phyloP scores from a whole-genome alignment of 2,797 vertebrate genomes.

The Schizopygopsis pylzovi region DNA sequence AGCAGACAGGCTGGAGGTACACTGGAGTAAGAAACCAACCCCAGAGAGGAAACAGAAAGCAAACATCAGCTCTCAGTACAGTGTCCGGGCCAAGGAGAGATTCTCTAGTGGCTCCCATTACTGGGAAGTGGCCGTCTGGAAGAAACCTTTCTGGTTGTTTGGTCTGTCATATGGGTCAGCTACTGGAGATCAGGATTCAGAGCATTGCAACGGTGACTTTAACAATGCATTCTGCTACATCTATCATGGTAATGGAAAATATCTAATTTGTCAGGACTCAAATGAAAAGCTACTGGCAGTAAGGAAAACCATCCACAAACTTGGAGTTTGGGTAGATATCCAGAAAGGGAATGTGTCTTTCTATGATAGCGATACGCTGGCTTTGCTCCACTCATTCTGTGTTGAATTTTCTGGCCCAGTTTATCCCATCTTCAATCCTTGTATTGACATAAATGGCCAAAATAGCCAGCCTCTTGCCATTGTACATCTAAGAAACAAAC shows the following conservation, averaged over 20 bases:
- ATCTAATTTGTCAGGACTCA: conserved; percentile 73
- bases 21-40: conserved; percentile 70
- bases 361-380: conserved; percentile 74
- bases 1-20: conserved; percentile 71
- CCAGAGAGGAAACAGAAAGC: conserved; percentile 44
- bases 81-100: conserved; percentile 69
- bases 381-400: conserved; percentile 70
- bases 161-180: conserved; percentile 69
- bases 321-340: conserved; percentile 73
- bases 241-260: conserved; percentile 77
- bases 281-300: conserved; percentile 72
- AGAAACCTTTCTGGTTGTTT: conserved; percentile 81
- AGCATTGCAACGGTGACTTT: conserved; percentile 50
- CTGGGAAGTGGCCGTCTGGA: conserved; percentile 80
- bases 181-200: neutral
- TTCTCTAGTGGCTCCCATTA: conserved; percentile 72
- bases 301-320: conserved; percentile 70
- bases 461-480: conserved; percentile 75
- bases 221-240: conserved; percentile 76
- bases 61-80: conserved; percentile 73
- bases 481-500: conserved; percentile 68
- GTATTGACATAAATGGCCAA: conserved; percentile 73
- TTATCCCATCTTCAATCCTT: conserved; percentile 77
- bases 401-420: conserved; percentile 69
- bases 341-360: conserved; percentile 76